Percentiles rank a stretch among this genome's conserved stretches.
phyloP scores from a whole-genome alignment of 2,797 vertebrate species.

The Octomys mimax region DNA sequence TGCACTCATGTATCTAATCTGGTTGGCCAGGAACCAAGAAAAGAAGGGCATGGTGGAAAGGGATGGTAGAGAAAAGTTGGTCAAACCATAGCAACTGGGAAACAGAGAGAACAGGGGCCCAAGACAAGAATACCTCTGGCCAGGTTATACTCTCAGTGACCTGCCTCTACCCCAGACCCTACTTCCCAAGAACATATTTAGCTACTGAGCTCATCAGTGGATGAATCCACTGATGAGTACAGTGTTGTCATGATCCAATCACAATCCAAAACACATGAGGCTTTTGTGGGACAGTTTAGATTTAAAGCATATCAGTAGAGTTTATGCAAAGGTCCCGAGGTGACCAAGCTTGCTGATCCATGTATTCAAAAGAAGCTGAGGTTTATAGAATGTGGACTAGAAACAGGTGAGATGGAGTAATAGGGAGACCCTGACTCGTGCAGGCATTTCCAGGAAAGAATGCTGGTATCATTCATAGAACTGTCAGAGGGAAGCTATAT shows the following conservation, averaged over 20 bases:
- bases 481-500: neutral
- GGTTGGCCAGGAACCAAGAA: neutral
- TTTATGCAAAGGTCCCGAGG: neutral
- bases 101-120: neutral
- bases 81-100: neutral
- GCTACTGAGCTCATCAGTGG: neutral
- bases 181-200: neutral
- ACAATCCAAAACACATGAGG: neutral
- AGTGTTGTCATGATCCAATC: no score
- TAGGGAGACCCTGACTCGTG: neutral
- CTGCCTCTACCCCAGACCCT: neutral
- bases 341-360: neutral
- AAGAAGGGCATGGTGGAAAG: neutral
- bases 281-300: neutral
- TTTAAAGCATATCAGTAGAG: neutral
- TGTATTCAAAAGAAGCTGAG: slow-evolving; percentile 3
- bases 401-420: neutral
- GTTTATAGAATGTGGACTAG: neutral
- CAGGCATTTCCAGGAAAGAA: neutral
- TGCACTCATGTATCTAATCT: neutral
- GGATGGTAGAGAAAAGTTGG: neutral
- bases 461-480: neutral
- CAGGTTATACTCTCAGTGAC: neutral
- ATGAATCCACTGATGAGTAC: neutral
- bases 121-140: neutral